Conservation (phyloP, 2,113 vertebrate species). For the Thermophis baileyi region DNA sequence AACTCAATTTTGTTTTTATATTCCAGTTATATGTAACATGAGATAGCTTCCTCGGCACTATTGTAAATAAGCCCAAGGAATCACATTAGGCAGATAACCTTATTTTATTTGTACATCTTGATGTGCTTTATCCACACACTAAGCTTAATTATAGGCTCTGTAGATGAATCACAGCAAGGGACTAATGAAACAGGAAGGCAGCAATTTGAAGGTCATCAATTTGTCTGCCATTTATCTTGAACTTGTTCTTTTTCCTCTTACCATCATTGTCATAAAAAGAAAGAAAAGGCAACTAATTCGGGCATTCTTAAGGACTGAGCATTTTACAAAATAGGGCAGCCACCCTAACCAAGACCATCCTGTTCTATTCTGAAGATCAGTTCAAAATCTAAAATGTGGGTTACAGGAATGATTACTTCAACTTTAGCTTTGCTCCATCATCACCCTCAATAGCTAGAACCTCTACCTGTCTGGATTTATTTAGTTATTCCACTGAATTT, state of each 20-base stretch:
- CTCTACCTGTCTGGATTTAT: background rate
- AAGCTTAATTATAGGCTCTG: constrained; percentile 17
- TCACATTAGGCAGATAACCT: background rate
- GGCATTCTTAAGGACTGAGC: background rate
- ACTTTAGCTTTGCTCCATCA: background rate
- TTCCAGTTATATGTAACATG: constrained; percentile 3
- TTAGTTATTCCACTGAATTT: background rate
- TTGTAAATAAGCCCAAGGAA: background rate
- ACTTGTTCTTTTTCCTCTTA: background rate
- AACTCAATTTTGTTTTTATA: background rate
- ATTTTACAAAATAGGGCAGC: background rate
- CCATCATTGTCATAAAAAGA: background rate
- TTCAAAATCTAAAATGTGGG: background rate
- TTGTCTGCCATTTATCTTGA: background rate
- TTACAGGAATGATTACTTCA: background rate
- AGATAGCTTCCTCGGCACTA: background rate
- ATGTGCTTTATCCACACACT: constrained; percentile 16
- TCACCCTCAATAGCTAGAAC: background rate
- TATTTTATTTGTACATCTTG: constrained; percentile 34
- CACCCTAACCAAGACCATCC: background rate
- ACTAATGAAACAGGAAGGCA: constrained; percentile 17
- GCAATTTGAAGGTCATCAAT: constrained; percentile 1
- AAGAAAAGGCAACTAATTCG: background rate
- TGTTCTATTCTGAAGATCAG: background rate
- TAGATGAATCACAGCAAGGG: background rate